Conservation (phyloP, 2,888 invertebrate species). For the Lasioglossum lativentre region DNA sequence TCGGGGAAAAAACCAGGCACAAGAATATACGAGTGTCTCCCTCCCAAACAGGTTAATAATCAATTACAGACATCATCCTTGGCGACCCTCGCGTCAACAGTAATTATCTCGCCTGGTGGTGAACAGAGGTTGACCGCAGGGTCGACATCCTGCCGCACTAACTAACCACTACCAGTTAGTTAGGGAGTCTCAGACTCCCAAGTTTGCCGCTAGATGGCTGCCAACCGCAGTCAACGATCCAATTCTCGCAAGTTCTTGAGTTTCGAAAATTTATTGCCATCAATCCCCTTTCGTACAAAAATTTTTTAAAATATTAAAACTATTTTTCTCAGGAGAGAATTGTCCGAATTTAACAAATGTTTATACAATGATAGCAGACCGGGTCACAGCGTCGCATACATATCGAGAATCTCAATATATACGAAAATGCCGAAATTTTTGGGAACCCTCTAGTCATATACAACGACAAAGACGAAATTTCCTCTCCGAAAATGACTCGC, state of each 20-base stretch:
- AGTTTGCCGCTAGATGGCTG: slow-evolving; percentile 7
- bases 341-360: not conserved
- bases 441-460: too few species aligned
- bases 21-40: not conserved
- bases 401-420: too few species aligned
- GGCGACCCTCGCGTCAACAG: not conserved
- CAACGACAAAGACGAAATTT: too few species aligned
- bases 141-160: slow-evolving; percentile 25
- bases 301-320: too few species aligned
- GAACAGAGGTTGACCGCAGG: slow-evolving; percentile 3
- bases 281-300: too few species aligned
- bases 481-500: too few species aligned
- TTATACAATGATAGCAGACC: too few species aligned
- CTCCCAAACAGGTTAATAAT: slow-evolving; percentile 4
- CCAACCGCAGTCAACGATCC: not conserved
- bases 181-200: not conserved
- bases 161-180: not conserved
- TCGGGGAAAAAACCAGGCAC: not conserved
- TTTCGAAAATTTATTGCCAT: not conserved
- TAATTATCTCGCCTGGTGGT: not conserved
- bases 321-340: not conserved
- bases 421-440: too few species aligned
- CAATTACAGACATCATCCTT: slow-evolving; percentile 16
- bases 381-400: too few species aligned
- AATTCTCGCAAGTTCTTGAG: not conserved